phyloP scores from a whole-genome alignment of 2,797 vertebrate species.

The Brotula barbata region DNA sequence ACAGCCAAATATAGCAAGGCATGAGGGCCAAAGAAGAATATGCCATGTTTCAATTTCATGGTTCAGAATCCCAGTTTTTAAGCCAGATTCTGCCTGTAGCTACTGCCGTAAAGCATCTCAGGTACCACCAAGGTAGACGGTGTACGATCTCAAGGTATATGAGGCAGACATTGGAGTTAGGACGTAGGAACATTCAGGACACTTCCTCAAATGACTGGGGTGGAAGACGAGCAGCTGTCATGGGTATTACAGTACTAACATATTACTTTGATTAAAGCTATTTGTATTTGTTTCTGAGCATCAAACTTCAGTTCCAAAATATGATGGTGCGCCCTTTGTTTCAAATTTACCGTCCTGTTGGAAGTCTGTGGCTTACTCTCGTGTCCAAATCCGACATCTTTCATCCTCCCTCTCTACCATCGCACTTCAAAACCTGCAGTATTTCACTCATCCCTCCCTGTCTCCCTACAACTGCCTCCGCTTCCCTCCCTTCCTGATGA shows the following conservation, averaged over 20 bases:
- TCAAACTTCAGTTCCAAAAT: neutral
- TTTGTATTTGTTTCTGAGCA: neutral
- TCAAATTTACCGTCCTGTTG: slow-evolving; percentile 22
- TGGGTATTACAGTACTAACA: too few relatives aligned
- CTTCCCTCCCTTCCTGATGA: slow-evolving; percentile 79
- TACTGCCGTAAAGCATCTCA: neutral
- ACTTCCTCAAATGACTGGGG: too few relatives aligned
- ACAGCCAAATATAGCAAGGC: too few relatives aligned
- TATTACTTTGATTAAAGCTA: neutral
- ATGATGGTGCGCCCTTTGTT: slow-evolving; percentile 15
- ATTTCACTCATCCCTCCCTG: slow-evolving; percentile 42
- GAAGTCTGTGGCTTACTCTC: slow-evolving; percentile 13
- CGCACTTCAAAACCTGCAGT: slow-evolving; percentile 30
- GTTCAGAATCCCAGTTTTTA: too few relatives aligned
- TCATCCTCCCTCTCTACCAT: slow-evolving; percentile 23
- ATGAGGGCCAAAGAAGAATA: too few relatives aligned
- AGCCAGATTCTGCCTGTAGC: slow-evolving; percentile 15
- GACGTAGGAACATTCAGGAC: too few relatives aligned
- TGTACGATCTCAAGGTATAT: too few relatives aligned
- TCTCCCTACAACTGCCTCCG: slow-evolving; percentile 60
- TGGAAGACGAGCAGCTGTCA: too few relatives aligned
- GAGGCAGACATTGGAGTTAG: too few relatives aligned
- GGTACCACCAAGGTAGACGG: slow-evolving; percentile 3
- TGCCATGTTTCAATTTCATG: too few relatives aligned
- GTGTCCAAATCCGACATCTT: slow-evolving; percentile 15